These are phyloP conservation scores for Anorthoa munda DNA, from an alignment of 2,888 invertebrate genomes.

Conservation along the genomic window DNA sequence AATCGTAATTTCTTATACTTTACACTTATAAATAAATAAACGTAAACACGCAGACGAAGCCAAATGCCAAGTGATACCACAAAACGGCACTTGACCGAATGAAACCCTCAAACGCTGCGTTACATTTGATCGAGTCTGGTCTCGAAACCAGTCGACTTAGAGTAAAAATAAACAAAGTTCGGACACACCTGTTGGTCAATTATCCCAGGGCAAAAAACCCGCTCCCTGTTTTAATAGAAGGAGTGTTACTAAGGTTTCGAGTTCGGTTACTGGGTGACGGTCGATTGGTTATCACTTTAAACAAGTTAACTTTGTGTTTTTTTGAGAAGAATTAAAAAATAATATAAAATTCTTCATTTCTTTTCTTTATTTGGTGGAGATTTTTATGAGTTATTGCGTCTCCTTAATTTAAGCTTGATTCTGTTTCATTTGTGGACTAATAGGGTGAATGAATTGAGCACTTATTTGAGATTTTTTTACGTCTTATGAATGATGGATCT, in stretches of 20 bases:
- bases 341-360: neutral
- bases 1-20: neutral
- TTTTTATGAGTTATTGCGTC: neutral
- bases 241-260: slow-evolving; percentile 51
- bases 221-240: slow-evolving; percentile 65
- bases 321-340: neutral
- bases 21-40: neutral
- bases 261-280: slow-evolving; percentile 7
- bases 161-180: slow-evolving; percentile 78
- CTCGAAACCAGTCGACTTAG: slow-evolving; percentile 66
- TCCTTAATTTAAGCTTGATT: neutral
- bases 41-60: neutral
- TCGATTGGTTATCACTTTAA: slow-evolving; percentile 51
- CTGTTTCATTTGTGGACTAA: neutral
- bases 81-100: slow-evolving; percentile 18
- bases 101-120: slow-evolving; percentile 18
- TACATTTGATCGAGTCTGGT: slow-evolving; percentile 35
- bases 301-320: neutral
- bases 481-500: neutral
- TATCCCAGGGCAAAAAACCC: slow-evolving; percentile 76
- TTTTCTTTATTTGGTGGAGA: neutral
- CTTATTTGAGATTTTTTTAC: neutral
- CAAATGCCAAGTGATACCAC: neutral
- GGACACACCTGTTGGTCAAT: slow-evolving; percentile 81
- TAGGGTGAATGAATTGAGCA: neutral